Percentiles rank a stretch among this genome's conserved stretches.
These are phyloP conservation scores for Pristionchus arcanus DNA, from an alignment of 2,888 invertebrate genomes.

Conservation along the genomic window DNA sequence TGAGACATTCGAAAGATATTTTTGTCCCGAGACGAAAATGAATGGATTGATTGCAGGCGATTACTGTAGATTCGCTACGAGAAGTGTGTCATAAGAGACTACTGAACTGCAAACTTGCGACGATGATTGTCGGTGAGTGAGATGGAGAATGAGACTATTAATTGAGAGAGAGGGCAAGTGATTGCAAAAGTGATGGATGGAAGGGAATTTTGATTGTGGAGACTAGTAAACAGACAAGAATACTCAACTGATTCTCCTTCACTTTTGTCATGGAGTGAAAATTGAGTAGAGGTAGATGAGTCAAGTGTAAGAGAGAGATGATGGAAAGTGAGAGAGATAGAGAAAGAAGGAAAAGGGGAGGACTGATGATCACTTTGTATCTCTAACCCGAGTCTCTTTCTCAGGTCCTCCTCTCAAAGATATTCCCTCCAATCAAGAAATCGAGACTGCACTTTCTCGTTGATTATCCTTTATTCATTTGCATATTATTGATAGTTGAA, in stretches of 20 bases:
- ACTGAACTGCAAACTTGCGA: constrained; percentile 67
- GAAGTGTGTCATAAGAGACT: constrained; percentile 68
- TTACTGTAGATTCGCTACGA: constrained; percentile 69
- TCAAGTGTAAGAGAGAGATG: constrained; percentile 25
- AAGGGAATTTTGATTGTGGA: background rate
- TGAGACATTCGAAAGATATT: background rate
- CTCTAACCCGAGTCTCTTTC: constrained; percentile 19
- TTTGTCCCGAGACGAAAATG: background rate
- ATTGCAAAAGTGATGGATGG: constrained; percentile 20
- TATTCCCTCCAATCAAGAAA: constrained; percentile 60
- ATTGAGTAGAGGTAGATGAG: constrained; percentile 45
- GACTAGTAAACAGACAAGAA: constrained; percentile 36
- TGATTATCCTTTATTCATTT: background rate
- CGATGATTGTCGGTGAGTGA: constrained; percentile 70
- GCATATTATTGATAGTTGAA: background rate
- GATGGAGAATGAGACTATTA: background rate
- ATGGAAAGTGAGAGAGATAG: background rate
- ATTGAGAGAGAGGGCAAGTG: background rate
- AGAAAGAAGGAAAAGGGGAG: background rate
- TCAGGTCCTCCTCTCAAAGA: constrained; percentile 40
- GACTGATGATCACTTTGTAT: constrained; percentile 47
- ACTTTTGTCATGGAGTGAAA: constrained; percentile 34
- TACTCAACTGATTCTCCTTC: background rate
- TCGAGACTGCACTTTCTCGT: constrained; percentile 56
- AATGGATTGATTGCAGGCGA: constrained; percentile 61